phyloP scores from a whole-genome alignment of 2,797 vertebrate genomes.

The Anabacerthia variegaticeps region DNA sequence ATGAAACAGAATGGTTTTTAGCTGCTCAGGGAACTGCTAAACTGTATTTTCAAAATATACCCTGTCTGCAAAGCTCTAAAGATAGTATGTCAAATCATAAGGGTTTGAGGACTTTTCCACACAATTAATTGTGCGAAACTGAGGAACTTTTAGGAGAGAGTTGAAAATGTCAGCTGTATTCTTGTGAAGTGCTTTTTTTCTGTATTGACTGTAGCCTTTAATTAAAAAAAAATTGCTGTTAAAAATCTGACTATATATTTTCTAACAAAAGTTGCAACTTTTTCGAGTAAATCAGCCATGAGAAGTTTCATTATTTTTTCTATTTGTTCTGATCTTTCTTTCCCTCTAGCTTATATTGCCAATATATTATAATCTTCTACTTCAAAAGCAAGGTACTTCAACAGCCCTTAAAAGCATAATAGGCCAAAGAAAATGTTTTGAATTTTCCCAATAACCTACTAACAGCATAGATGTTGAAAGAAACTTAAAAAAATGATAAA shows the following conservation, averaged over 20 bases:
- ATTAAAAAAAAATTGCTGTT: neutral
- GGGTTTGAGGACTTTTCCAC: neutral
- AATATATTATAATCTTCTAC: neutral
- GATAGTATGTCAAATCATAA: accelerated
- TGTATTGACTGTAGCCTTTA: neutral
- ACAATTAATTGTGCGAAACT: neutral
- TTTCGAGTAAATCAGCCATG: neutral
- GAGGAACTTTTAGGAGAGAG: neutral
- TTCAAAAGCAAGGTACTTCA: neutral
- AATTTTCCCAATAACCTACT: neutral
- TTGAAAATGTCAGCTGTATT: neutral
- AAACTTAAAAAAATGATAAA: neutral
- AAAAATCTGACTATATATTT: neutral
- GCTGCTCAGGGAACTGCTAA: neutral
- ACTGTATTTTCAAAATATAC: neutral
- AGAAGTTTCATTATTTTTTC: neutral
- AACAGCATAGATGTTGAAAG: neutral
- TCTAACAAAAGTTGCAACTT: neutral
- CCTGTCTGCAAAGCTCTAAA: neutral
- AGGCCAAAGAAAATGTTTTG: neutral
- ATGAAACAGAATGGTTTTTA: neutral
- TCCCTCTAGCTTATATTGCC: neutral
- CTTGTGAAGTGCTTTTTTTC: neutral
- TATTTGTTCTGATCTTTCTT: neutral
- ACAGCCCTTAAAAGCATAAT: neutral